phyloP scores from a whole-genome alignment of 1,140 invertebrate genomes.

The Drosophila santomea region DNA sequence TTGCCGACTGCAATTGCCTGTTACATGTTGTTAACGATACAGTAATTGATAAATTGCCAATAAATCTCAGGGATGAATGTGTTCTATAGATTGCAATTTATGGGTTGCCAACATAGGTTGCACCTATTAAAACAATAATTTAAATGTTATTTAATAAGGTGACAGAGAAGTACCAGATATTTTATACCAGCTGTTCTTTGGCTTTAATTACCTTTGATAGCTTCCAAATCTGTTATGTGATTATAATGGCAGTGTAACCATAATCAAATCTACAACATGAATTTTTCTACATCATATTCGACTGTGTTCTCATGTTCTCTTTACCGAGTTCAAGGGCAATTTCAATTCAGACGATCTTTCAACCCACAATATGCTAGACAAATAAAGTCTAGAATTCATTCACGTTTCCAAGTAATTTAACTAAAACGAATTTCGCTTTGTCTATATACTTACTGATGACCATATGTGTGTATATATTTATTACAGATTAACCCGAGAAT shows the following conservation, averaged over 20 bases:
- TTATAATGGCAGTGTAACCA: background rate
- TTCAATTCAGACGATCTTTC: constrained; percentile 5
- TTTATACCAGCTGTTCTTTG: no score
- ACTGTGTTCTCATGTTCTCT: background rate
- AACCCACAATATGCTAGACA: constrained; percentile 28
- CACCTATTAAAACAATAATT: no score
- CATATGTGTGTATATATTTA: constrained; percentile 45
- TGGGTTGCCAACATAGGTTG: background rate
- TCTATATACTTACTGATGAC: constrained; percentile 38
- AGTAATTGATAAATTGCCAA: constrained; percentile 41
- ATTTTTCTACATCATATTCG: background rate
- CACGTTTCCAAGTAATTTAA: constrained; percentile 62
- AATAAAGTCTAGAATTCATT: constrained; percentile 64
- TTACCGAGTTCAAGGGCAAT: constrained; percentile 33
- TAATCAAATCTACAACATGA: background rate
- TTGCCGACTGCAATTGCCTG: background rate
- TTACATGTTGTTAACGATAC: constrained; percentile 8
- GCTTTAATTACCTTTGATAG: background rate
- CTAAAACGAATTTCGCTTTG: constrained; percentile 59
- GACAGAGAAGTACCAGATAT: no score
- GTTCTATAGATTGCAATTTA: background rate
- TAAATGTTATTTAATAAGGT: no score
- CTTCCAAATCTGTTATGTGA: background rate
- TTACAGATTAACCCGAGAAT: constrained; percentile 77
- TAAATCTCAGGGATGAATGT: constrained; percentile 2